A percentile compares a stretch with the other conserved stretches of the same genome.
Conservation (phyloP, 2,113 vertebrate genomes). For the Charadrius vociferus region DNA sequence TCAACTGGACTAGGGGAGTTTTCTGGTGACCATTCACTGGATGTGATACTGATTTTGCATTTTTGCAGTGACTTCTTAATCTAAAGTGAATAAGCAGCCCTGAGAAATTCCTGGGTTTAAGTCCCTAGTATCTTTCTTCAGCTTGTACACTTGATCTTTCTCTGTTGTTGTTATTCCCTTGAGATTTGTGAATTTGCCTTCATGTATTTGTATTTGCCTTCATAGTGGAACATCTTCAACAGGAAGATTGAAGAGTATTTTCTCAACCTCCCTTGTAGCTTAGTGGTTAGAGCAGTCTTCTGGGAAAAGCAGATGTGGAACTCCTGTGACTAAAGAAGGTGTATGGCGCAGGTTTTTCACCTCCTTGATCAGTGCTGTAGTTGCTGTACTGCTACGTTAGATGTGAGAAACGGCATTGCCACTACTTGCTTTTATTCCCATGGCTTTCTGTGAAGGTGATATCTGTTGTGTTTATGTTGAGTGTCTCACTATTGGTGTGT, state of each 20-base stretch:
- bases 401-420: background rate
- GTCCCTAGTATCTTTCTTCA: background rate
- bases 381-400: rapidly evolving
- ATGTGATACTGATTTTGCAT: background rate
- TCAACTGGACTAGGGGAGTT: background rate
- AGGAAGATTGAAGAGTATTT: background rate
- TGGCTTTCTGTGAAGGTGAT: background rate
- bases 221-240: background rate
- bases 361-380: background rate
- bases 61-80: background rate
- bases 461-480: background rate
- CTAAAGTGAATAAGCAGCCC: background rate
- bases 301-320: background rate
- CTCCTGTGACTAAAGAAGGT: background rate
- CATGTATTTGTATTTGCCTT: background rate
- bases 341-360: background rate
- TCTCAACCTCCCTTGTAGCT: background rate
- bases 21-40: background rate
- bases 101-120: background rate
- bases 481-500: background rate
- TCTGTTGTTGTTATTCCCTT: background rate
- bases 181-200: background rate
- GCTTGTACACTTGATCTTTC: background rate
- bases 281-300: background rate
- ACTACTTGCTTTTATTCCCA: background rate